Base-by-base conservation (phyloP, 2,113 vertebrate species). In the Electrona antarctica region DNA sequence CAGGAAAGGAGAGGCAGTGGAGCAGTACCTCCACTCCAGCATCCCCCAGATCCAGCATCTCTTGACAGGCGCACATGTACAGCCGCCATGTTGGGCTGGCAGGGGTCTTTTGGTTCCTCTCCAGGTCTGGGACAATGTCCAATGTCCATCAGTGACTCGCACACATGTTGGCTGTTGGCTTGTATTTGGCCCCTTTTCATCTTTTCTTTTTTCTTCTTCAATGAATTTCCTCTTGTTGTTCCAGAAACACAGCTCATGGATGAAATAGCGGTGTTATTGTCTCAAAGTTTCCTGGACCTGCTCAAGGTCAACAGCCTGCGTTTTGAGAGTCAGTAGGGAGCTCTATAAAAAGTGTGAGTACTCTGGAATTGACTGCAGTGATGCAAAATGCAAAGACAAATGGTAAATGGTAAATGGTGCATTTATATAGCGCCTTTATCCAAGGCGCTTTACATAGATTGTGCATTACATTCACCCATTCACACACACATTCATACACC, bases 241-340 rank as follows among this genome's bases (percentile, higher is more conserved):
- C 88, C 87, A 88, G 79, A 82, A 41, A 41, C 84, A 67, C 63
- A 82, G 81, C 78, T 61, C 9, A 58, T 60, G 76, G 74, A 85
- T 84, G 67, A 83, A 86, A 83, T 80, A 81, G 76, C 41, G 48
- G 15, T 67, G 85, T 84, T 86, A 90, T 85, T 88, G 88, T 91
- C 88, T 89, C 83, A 88, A 67, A 90, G 83, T 92, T 92, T 92
- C 91, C 88, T 90, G 81, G 71, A 88, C 83, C 80, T 80, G 85
- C 67, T 85, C 78, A 60, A 81, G 81, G 87, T 87, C 83, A 77
- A 75, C 49, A 80, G 58, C 33, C 15, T 57, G 75, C 79, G 81
- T 84, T 82, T 41, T 56, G 7, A 73, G 69, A 77, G 67, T 68
- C 73, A 81, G 71, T 62, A 12, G 33, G 33, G 75, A 46, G 69